Evolutionary conservation across 2,888 invertebrate genomes (phyloP), one percentile per base, ranked within the genome.

Genomic region (Limnephilus auricula): DNA sequence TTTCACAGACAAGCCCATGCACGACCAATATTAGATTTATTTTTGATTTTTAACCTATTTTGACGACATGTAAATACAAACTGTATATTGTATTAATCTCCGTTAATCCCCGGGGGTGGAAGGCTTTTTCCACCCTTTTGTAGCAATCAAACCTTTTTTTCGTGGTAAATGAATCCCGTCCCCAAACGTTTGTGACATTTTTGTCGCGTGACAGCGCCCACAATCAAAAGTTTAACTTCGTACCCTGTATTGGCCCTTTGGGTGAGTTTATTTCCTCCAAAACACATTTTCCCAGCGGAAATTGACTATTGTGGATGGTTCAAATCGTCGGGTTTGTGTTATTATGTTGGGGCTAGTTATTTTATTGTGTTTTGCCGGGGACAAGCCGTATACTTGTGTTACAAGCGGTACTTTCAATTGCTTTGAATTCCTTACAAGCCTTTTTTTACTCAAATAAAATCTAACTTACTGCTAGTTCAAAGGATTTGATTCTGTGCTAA

Each of bases 181-280:
- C 89, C 10, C 82, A 34, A 83, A 50, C 89, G 83, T 89, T 79
- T 45, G 89, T 50, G 89, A 83, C 89, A 32, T 89, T 89, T 89
- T 89, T 89, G 65, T 32, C 45, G 89, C 82, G 30, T 89, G 89
- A 89, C 89, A 34, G 32, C 80, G 45, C 32, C 89, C 89, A 83
- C 89, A 50, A 40, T 89, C 89, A 89, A 89, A 89, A 89, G 89
- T 89, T 82, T 89, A 30, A 82, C 83, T 89, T 89, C 82, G 83
- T 31, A 34, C 89, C 40, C 40, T 78, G 34, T 87, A 78, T 87
- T 78, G 87, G 65, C 31, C 87, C 78, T 31, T 65, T 25, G 87
- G 87, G 87, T 15, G 30, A 78, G 32, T 87, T 87, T 87, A 87
- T 87, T 86, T 32, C 87, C 87, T 65, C 78, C 87, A n/a, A 65